Evolutionary conservation across 2,797 vertebrate genomes (phyloP), one percentile per base, ranked within the genome.

Genomic region (Oreonectes daqikongensis): DNA sequence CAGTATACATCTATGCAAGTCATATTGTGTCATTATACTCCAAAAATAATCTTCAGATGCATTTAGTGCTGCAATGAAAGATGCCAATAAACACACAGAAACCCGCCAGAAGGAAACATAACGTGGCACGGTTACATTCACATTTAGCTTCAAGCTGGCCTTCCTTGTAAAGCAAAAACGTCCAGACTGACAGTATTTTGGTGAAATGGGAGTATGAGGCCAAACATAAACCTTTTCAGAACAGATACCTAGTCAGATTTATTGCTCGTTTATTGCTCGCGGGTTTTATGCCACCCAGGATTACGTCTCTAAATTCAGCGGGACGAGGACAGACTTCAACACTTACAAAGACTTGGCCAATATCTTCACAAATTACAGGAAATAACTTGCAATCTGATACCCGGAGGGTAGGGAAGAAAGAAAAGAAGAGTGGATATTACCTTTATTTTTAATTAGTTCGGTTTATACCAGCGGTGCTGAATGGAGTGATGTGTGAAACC

Each of bases 301-400:
- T 57, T 66, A 8, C 26, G 28, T 75, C 50, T 67, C 38, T 67
- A 26, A 75, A 66, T 66, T 73, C 46, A 53, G 28, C 28, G n/a
- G 32, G 42, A 74, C 20, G 24, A 28, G 20, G 24, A 57, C 22
- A 26, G 12, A 28, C 60, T 52, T 35, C 26, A 15, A 72, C 61
- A 72, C 26, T 2, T 52, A 14, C 11, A 65, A 55, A 32, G 28
- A 66, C 24, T 30, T 52, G 46, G 38, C 40, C 18, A 44, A 32
- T 44, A 66, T 66, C 24, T 57, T 11, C 15, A 18, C 55, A 75
- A 66, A 66, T 55, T 18, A 66, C 24, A 75, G 63, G 35, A 66
- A 66, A 75, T 75, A 57, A 66, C 61, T 75, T 44, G 24, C 48
- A 66, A 66, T 44, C 72, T 66, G 18, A 66, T 57, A 66, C 24